phyloP scores from a whole-genome alignment of 2,113 vertebrate species.

The Aleadryas rufinucha region DNA sequence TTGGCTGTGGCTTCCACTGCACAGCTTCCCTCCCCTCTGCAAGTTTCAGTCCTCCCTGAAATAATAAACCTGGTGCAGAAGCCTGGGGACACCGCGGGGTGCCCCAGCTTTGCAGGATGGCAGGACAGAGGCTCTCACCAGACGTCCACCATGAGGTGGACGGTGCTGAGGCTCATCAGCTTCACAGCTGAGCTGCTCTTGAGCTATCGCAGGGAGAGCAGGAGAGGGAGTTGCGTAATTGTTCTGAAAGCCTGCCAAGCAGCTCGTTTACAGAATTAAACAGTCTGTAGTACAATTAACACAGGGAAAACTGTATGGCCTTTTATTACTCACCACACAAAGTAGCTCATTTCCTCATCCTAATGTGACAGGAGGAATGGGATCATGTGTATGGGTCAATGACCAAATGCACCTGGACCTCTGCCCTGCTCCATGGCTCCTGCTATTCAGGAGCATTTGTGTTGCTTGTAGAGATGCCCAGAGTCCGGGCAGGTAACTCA shows the following conservation, averaged over 20 bases:
- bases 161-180: background rate
- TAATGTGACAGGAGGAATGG: background rate
- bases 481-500: background rate
- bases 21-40: background rate
- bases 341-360: background rate
- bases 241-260: conserved; percentile 29
- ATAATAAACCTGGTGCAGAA: accelerated
- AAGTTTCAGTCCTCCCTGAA: background rate
- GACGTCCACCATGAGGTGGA: accelerated
- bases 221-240: background rate
- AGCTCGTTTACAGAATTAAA: background rate
- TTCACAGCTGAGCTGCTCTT: background rate
- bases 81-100: accelerated
- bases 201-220: accelerated
- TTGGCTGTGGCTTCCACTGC: background rate
- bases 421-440: background rate
- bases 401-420: background rate
- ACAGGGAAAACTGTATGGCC: background rate
- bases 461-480: background rate
- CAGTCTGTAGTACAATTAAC: background rate
- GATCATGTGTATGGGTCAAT: background rate
- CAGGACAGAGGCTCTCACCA: background rate
- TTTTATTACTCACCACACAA: background rate
- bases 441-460: background rate
- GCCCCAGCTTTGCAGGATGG: background rate